Percentiles rank a stretch among this genome's conserved stretches.
phyloP scores from a whole-genome alignment of 2,113 vertebrate species.

The Solea solea region DNA sequence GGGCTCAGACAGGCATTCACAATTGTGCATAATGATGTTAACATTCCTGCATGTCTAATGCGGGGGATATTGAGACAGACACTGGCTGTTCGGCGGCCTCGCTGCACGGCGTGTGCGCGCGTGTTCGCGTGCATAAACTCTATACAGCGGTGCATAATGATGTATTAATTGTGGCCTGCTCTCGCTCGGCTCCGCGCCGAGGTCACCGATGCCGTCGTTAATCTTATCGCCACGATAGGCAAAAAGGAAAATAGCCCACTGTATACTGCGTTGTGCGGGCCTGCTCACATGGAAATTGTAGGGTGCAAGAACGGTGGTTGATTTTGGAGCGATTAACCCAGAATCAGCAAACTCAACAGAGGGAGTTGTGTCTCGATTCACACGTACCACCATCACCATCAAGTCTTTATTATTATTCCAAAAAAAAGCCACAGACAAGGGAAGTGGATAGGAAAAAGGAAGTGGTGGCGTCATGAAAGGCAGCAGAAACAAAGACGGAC shows the following conservation, averaged over 20 bases:
- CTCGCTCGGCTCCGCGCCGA: conserved; percentile 39
- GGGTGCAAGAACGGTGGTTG: background rate
- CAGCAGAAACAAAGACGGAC: conserved; percentile 74
- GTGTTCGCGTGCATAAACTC: conserved; percentile 47
- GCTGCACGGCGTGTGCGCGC: conserved; percentile 55
- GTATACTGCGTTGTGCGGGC: conserved; percentile 27
- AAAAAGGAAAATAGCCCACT: conserved; percentile 31
- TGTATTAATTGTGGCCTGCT: conserved; percentile 71
- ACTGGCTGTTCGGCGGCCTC: conserved; percentile 54
- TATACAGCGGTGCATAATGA: conserved; percentile 60
- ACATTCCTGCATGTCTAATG: conserved; percentile 95
- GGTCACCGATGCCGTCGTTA: conserved; percentile 54
- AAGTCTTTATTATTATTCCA: conserved; percentile 17
- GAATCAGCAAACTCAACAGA: conserved; percentile 12
- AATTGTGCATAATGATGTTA: conserved; percentile 92
- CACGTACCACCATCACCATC: background rate
- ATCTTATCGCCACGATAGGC: conserved; percentile 58
- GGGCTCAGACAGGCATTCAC: conserved; percentile 85
- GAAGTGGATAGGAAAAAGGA: conserved; percentile 75
- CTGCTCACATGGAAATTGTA: conserved; percentile 26
- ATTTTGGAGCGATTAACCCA: conserved; percentile 32
- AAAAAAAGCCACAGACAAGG: conserved; percentile 39
- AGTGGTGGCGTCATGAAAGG: conserved; percentile 62
- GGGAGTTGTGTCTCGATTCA: background rate
- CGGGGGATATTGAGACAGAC: conserved; percentile 69